Evolutionary conservation across 2,113 vertebrate species (phyloP).

Genomic region (Vidua chalybeata): DNA sequence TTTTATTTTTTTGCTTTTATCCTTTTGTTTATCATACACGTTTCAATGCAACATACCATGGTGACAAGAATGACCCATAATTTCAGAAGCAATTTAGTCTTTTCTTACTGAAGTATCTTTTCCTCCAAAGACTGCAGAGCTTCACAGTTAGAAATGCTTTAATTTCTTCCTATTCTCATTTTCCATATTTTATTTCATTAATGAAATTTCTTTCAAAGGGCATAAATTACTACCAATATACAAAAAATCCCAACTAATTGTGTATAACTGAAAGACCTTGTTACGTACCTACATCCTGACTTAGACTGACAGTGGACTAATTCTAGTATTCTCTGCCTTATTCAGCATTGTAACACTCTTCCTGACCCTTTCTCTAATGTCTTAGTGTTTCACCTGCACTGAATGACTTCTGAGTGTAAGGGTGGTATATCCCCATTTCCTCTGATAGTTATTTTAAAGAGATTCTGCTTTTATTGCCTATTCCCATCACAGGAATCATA

Average conservation of each 20-base stretch:
- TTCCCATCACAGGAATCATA: not conserved
- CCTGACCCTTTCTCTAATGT: not conserved
- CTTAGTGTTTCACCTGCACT: not conserved
- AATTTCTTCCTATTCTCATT: not conserved
- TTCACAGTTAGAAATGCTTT: not conserved
- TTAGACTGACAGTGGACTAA: not conserved
- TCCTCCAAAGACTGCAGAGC: not conserved
- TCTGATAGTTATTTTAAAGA: conserved; percentile 23
- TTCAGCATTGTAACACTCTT: not conserved
- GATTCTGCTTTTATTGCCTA: conserved; percentile 2
- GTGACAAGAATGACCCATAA: not conserved
- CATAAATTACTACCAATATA: not conserved
- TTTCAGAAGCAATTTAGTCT: not conserved
- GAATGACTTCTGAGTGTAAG: not conserved
- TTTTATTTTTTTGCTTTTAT: not conserved
- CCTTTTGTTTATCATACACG: not conserved
- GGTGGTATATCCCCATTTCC: not conserved
- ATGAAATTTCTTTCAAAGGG: not conserved
- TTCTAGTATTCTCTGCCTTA: not conserved
- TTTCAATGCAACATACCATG: not conserved
- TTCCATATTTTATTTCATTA: not conserved
- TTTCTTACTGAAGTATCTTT: not conserved
- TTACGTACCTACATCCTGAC: not conserved
- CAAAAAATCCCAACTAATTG: not conserved
- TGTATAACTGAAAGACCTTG: not conserved